A percentile compares a stretch with the other conserved stretches of the same genome.
phyloP scores from a whole-genome alignment of 2,113 vertebrate species.

The Montifringilla adamsi region DNA sequence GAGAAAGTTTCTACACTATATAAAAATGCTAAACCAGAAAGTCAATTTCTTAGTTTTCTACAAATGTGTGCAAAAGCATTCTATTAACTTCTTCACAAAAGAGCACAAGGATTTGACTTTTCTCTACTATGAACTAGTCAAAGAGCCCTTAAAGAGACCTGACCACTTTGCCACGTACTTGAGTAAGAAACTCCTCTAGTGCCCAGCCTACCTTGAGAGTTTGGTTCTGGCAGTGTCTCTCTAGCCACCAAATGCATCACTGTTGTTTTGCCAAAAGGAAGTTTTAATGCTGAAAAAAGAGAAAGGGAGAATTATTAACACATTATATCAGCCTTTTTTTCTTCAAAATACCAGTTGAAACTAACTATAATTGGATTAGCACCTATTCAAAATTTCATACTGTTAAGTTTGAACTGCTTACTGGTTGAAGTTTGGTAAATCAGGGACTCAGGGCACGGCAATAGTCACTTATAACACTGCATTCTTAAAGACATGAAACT shows the following conservation, averaged over 20 bases:
- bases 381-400: background rate
- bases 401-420: background rate
- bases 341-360: background rate
- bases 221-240: constrained; percentile 98
- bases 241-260: constrained; percentile 99
- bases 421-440: background rate
- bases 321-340: background rate
- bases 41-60: background rate
- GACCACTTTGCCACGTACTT: background rate
- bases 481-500: background rate
- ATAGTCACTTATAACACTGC: background rate
- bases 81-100: background rate
- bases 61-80: background rate
- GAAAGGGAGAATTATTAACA: constrained; percentile 8
- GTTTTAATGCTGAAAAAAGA: constrained; percentile 87
- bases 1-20: background rate
- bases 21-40: background rate
- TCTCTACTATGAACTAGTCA: background rate
- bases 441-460: background rate
- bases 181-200: background rate
- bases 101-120: background rate
- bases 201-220: constrained; percentile 90
- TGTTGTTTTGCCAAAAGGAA: constrained; percentile 96
- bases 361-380: background rate
- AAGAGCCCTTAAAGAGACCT: background rate